phyloP scores from a whole-genome alignment of 2,888 invertebrate species.

The Oligia strigilis region DNA sequence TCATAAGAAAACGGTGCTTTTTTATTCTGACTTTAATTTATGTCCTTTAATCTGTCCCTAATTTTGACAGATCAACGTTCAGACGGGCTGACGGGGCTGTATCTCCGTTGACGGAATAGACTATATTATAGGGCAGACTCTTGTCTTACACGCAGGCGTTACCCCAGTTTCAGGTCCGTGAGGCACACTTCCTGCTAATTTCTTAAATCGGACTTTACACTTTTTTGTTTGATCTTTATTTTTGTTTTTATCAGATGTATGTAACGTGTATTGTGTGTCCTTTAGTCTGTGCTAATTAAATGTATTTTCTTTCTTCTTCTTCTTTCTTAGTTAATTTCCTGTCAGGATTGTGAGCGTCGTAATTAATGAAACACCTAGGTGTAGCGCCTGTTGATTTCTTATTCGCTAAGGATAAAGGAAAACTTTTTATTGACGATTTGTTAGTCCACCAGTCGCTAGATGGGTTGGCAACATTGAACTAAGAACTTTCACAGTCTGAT shows the following conservation, averaged over 20 bases:
- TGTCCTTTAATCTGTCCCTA: neutral
- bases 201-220: too few relatives aligned
- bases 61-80: neutral
- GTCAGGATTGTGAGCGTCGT: constrained; percentile 11
- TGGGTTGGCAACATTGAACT: neutral
- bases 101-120: neutral
- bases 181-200: too few relatives aligned
- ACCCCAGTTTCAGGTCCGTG: constrained; percentile 1
- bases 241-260: too few relatives aligned
- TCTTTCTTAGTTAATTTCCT: constrained; percentile 27
- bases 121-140: neutral
- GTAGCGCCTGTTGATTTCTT: constrained; percentile 36
- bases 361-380: constrained; percentile 28
- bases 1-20: too few relatives aligned
- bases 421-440: neutral
- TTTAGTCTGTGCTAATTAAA: too few relatives aligned
- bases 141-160: constrained; percentile 8
- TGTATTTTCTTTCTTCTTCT: too few relatives aligned
- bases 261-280: too few relatives aligned
- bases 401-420: neutral
- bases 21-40: neutral
- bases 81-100: neutral
- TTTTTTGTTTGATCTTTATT: too few relatives aligned
- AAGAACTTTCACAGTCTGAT: too few relatives aligned
- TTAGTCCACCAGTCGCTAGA: neutral